Conservation (phyloP, 1,140 invertebrate genomes). For the Cheumatopsyche charites region DNA sequence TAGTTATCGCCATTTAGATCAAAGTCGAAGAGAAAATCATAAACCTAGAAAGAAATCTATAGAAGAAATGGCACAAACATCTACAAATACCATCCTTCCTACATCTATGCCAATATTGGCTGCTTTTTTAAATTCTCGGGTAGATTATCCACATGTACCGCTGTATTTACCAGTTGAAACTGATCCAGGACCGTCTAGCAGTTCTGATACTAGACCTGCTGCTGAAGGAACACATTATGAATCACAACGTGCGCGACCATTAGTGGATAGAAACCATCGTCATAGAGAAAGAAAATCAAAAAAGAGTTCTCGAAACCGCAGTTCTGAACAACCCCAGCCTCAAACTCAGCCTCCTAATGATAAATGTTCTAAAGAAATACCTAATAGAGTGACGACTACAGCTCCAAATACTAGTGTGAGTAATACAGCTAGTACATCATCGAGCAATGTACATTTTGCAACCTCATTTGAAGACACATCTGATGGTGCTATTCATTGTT, state of each 20-base stretch:
- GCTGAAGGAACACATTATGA: conserved; percentile 26
- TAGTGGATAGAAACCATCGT: conserved; percentile 60
- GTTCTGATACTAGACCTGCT: conserved; percentile 14
- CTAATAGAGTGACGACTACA: too few relatives aligned
- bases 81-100: conserved; percentile 67
- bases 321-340: conserved; percentile 49
- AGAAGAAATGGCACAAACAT: conserved; percentile 67
- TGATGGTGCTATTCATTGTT: conserved; percentile 87
- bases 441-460: conserved; percentile 70
- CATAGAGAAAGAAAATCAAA: conserved; percentile 61
- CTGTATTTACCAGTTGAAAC: conserved; percentile 53
- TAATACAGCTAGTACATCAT: conserved; percentile 53
- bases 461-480: conserved; percentile 85
- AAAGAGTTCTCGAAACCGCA: conserved; percentile 58
- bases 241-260: conserved; percentile 54
- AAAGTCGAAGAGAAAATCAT: conserved; percentile 56
- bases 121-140: conserved; percentile 66
- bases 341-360: neutral
- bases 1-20: conserved; percentile 54
- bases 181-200: conserved; percentile 48
- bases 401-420: conserved; percentile 50
- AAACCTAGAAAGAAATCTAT: conserved; percentile 60
- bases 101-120: conserved; percentile 67
- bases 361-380: conserved; percentile 36
- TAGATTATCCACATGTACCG: conserved; percentile 60